Evolutionary conservation across 2,113 vertebrate genomes (phyloP).

Genomic region (Chrysemys picta): DNA sequence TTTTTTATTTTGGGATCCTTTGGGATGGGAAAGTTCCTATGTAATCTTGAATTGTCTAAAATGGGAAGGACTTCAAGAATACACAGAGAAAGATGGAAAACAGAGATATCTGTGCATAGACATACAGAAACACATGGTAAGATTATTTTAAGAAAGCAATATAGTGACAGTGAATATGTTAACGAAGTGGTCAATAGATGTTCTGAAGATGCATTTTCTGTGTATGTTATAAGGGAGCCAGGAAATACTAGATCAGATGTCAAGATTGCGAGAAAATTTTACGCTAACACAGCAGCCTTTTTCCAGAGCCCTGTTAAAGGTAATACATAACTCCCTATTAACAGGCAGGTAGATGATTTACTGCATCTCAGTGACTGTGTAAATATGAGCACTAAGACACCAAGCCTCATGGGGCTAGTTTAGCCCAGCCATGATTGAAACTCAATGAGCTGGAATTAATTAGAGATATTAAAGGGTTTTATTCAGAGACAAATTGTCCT

Average conservation of each 20-base stretch:
- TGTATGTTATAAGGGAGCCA: background rate
- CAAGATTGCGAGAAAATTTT: background rate
- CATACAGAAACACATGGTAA: fast-evolving
- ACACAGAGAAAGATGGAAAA: background rate
- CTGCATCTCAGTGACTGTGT: constrained; percentile 59
- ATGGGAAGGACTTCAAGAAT: background rate
- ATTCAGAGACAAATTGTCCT: background rate
- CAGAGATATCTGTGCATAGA: background rate
- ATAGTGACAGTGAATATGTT: background rate
- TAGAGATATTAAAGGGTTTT: background rate
- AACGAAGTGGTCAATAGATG: background rate
- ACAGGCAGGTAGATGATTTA: constrained; percentile 76
- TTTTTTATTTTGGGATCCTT: background rate
- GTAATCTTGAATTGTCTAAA: background rate
- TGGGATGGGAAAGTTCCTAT: background rate
- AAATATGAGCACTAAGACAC: constrained; percentile 55
- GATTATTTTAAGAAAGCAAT: background rate
- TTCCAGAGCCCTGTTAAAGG: background rate
- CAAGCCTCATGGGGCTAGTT: constrained; percentile 6
- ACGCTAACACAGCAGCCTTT: background rate
- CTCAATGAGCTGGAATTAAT: constrained; percentile 68
- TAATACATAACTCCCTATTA: constrained; percentile 49
- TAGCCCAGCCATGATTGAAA: constrained; percentile 32
- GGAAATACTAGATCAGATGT: background rate
- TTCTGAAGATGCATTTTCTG: background rate